Percentiles rank a stretch among this genome's conserved stretches.
Conservation (phyloP, 2,113 vertebrate genomes). For the Psettodes erumei region DNA sequence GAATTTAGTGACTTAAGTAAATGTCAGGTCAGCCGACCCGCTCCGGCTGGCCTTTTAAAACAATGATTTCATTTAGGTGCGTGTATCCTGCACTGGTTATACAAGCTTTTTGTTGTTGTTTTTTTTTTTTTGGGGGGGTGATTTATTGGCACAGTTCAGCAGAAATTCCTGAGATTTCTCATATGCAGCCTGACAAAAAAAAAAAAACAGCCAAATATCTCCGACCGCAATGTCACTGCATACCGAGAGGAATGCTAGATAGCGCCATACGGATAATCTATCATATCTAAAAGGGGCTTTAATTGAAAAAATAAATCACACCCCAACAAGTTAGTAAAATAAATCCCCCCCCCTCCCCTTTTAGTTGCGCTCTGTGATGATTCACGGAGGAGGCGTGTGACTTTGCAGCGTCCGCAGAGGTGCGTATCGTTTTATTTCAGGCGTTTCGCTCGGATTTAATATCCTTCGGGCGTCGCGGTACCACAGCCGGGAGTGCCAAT, state of each 20-base stretch:
- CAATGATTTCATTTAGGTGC: conserved; percentile 44
- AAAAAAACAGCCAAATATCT: conserved; percentile 18
- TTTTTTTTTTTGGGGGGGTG: too few species aligned
- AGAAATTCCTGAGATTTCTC: background rate
- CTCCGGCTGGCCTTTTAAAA: conserved; percentile 55
- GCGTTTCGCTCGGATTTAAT: conserved; percentile 31
- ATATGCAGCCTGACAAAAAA: conserved; percentile 18
- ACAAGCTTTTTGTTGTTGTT: conserved; percentile 5
- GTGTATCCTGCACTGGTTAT: conserved; percentile 16
- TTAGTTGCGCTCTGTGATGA: conserved; percentile 56
- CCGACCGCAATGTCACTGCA: conserved; percentile 17
- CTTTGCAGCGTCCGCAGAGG: conserved; percentile 46
- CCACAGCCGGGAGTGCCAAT: conserved; percentile 22
- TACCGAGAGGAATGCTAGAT: conserved; percentile 2
- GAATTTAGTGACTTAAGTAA: conserved; percentile 61
- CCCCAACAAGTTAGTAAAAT: conserved; percentile 55
- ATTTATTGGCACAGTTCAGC: conserved; percentile 7
- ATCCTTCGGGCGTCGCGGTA: conserved; percentile 3
- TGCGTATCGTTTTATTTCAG: conserved; percentile 47
- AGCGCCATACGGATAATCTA: conserved; percentile 47
- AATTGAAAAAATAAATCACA: conserved; percentile 74
- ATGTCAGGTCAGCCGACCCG: conserved; percentile 58
- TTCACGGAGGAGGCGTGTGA: conserved; percentile 50
- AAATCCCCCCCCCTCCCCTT: conserved; percentile 49
- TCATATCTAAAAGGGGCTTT: conserved; percentile 54